Conservation (phyloP, 2,888 invertebrate genomes). For the Synergus umbraculus region DNA sequence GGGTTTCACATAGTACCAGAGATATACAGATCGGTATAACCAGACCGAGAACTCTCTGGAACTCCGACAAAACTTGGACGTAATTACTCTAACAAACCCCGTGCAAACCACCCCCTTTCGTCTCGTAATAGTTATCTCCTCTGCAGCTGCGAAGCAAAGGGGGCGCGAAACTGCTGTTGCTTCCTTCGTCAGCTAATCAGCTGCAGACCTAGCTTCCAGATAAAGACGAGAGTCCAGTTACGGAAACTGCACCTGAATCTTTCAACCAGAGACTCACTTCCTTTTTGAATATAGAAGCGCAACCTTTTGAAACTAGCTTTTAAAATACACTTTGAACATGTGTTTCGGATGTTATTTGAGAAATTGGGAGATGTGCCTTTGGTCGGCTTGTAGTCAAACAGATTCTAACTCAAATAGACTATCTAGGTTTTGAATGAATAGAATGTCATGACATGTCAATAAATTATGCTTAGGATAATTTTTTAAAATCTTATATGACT, state of each 20-base stretch:
- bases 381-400: too few relatives aligned
- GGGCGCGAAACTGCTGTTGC: conserved; percentile 72
- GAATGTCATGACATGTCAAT: too few relatives aligned
- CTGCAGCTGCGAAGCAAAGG: conserved; percentile 64
- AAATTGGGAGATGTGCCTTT: too few relatives aligned
- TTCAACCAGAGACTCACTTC: background rate
- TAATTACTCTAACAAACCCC: conserved; percentile 73
- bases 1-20: conserved; percentile 33
- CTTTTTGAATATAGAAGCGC: background rate
- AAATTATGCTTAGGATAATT: too few relatives aligned
- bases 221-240: conserved; percentile 59
- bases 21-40: conserved; percentile 50
- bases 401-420: too few relatives aligned
- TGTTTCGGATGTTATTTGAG: too few relatives aligned
- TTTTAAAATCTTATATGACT: too few relatives aligned
- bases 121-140: conserved; percentile 73
- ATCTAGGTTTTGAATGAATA: too few relatives aligned
- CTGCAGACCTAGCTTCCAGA: conserved; percentile 62
- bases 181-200: conserved; percentile 75
- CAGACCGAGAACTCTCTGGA: conserved; percentile 54
- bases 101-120: conserved; percentile 66
- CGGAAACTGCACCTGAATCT: background rate
- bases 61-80: conserved; percentile 74
- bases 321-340: too few relatives aligned
- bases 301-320: background rate